phyloP scores from a whole-genome alignment of 2,888 invertebrate species.

The Acleris literana region DNA sequence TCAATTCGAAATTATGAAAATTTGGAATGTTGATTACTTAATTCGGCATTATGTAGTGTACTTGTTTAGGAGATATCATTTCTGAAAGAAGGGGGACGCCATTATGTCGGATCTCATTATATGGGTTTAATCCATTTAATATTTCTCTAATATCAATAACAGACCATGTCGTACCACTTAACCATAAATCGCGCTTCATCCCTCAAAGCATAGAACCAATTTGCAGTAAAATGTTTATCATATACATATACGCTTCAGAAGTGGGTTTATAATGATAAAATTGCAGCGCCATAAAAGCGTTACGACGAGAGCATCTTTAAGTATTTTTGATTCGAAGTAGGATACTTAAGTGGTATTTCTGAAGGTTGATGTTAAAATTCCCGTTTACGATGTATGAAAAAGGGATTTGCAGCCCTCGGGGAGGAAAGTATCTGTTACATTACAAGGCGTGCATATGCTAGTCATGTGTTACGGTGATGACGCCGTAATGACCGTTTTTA shows the following conservation, averaged over 20 bases:
- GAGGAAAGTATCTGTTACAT: constrained; percentile 51
- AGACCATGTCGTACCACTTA: constrained; percentile 18
- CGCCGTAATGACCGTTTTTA: constrained; percentile 61
- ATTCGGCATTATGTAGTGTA: no score
- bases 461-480: constrained; percentile 55
- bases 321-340: constrained; percentile 59
- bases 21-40: no score
- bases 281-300: constrained; percentile 60
- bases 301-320: constrained; percentile 51
- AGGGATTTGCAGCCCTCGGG: constrained; percentile 56
- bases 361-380: constrained; percentile 57
- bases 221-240: constrained; percentile 54
- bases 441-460: constrained; percentile 56
- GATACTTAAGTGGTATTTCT: constrained; percentile 55
- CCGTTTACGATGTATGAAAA: constrained; percentile 67
- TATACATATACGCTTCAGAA: constrained; percentile 17
- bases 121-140: constrained; percentile 1
- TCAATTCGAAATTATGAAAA: no score
- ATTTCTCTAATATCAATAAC: constrained; percentile 27
- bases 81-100: not conserved
- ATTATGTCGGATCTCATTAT: no score
- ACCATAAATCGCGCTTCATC: constrained; percentile 44
- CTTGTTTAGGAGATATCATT: no score
- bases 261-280: constrained; percentile 46
- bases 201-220: constrained; percentile 50